Base-by-base conservation (phyloP, 2,888 invertebrate genomes). In the Coleophora deauratella region DNA sequence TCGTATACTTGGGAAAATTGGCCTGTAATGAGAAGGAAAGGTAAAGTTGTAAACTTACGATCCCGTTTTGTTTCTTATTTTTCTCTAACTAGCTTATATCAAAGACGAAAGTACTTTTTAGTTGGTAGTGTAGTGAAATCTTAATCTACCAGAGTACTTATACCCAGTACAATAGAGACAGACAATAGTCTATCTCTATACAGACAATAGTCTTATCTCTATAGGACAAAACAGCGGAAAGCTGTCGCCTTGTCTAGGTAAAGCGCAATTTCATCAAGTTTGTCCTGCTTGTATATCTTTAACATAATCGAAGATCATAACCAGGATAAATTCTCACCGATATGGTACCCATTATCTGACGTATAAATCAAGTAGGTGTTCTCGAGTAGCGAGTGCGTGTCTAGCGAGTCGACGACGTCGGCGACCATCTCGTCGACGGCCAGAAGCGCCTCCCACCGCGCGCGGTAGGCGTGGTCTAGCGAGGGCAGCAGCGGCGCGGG, bases 301-400 rank as follows among this genome's bases (percentile, higher is more conserved):
- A 3, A 6, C 3, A 21, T 6, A 4, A 6, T 21, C 21, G 6
- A 21, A 4, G 6, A 6, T 6, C 21, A 21, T 4, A 21, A 3
- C 21, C 21, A 21, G 3, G 21, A 6, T 21, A 21, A 21, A 21
- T 21, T 3, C 73, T 72, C 67, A 93, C 94, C 95, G 53, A 97
- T 84, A 76, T 97, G 97, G 72, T 91, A 97, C 14, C 97, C 97
- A 75, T 97, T 95, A 65, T 97, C 97, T 0, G 96, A 96, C 0
- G 95, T 93, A 57, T 91, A 95, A 38, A 97, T 89, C 0, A 97
- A 65, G 57, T 92, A 96, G 0, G 97, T 97, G 52, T 94, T 88
- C 0, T 93, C 80, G 4, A 95, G 59, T 1, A 91, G 45, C 1
- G 82, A 68, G 1, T 74, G 72, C 0, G 65, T 59, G 28, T 88